These are phyloP conservation scores for Hemibagrus guttatus DNA, from an alignment of 2,797 vertebrate species.

Conservation along the genomic window DNA sequence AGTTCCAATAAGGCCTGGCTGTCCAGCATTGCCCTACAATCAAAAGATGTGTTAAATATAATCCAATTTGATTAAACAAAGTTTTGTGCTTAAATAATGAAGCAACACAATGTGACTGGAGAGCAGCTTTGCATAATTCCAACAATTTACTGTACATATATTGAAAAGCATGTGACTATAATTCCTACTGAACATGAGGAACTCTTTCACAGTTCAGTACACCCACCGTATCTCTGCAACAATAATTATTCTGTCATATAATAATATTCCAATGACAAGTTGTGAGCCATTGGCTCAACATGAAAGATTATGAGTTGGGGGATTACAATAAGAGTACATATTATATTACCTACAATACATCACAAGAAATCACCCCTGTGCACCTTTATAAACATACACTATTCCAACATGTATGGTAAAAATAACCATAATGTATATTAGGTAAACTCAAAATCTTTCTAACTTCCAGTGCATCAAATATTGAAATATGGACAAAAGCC, in stretches of 20 bases:
- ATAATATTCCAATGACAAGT: neutral
- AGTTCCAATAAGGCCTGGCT: slow-evolving; percentile 81
- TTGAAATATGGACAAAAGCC: too few relatives aligned
- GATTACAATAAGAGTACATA: too few relatives aligned
- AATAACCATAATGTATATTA: too few relatives aligned
- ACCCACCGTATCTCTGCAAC: neutral
- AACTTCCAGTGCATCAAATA: too few relatives aligned
- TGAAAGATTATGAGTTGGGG: too few relatives aligned
- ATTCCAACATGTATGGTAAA: too few relatives aligned
- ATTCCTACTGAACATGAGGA: too few relatives aligned
- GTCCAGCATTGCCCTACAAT: slow-evolving; percentile 82
- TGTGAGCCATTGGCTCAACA: neutral
- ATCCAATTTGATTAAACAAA: neutral
- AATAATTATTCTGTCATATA: neutral
- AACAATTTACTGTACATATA: neutral
- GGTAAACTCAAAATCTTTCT: too few relatives aligned
- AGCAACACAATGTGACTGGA: neutral
- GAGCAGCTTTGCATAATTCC: neutral
- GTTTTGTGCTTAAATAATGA: neutral
- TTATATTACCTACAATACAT: too few relatives aligned
- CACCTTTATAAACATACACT: too few relatives aligned
- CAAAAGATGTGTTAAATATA: slow-evolving; percentile 32
- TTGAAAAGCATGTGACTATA: too few relatives aligned
- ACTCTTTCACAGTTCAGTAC: neutral
- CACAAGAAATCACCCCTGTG: too few relatives aligned